Conservation (phyloP, 2,888 invertebrate genomes). For the Ophion ventricosus region DNA sequence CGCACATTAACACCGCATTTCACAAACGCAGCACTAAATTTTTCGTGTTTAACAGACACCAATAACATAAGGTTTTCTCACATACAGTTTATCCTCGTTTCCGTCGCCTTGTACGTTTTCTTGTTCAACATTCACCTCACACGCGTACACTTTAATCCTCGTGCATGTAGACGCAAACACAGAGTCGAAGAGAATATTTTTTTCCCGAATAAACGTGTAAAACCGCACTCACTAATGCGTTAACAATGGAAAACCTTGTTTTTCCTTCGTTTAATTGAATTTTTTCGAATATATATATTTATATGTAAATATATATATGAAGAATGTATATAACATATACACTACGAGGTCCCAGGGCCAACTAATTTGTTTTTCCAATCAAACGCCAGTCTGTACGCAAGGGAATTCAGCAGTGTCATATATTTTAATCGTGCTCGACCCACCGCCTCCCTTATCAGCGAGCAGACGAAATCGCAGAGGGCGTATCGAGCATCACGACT, state of each 20-base stretch:
- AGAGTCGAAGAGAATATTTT: not conserved
- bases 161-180: conserved; percentile 4
- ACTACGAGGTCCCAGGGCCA: not conserved
- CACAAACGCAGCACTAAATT: conserved; percentile 11
- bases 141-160: conserved; percentile 14
- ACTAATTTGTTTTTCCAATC: not conserved
- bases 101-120: not conserved
- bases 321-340: not conserved
- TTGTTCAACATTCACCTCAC: not conserved
- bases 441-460: conserved; percentile 12
- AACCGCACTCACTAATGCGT: no score
- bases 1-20: conserved; percentile 2
- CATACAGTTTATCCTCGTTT: not conserved
- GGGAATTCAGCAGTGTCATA: not conserved
- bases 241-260: not conserved
- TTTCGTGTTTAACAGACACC: not conserved
- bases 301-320: not conserved
- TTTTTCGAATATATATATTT: no score
- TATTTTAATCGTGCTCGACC: conserved; percentile 13
- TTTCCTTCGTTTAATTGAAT: not conserved
- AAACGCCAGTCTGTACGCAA: not conserved
- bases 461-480: conserved; percentile 25
- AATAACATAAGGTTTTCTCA: not conserved
- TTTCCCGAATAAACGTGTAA: not conserved
- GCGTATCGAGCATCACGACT: conserved; percentile 32